These are phyloP conservation scores for Oryzias sinensis DNA, from an alignment of 2,797 vertebrate genomes.

Conservation along the genomic window DNA sequence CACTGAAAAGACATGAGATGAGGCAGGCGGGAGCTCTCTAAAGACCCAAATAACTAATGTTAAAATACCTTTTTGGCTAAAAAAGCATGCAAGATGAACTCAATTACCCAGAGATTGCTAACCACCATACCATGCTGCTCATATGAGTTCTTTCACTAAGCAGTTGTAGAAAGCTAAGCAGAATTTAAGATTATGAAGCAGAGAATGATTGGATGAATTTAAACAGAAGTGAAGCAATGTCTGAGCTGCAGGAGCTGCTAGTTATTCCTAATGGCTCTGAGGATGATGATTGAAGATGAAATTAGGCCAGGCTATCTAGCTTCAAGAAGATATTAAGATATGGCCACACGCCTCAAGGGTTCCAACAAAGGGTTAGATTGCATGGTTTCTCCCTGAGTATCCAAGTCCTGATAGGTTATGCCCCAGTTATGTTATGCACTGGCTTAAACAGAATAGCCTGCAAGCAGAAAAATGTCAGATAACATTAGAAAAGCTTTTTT, in stretches of 20 bases:
- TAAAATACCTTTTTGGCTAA: no score
- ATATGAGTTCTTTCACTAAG: slow-evolving; percentile 10
- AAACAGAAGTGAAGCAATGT: slow-evolving; percentile 37
- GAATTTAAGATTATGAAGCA: slow-evolving; percentile 24
- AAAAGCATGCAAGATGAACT: no score
- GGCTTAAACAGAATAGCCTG: slow-evolving; percentile 69
- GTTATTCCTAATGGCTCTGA: slow-evolving; percentile 61
- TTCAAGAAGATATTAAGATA: slow-evolving; percentile 57
- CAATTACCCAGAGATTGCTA: no score
- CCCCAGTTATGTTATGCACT: slow-evolving; percentile 66
- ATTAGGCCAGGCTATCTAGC: slow-evolving; percentile 69
- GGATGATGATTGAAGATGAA: slow-evolving; percentile 79
- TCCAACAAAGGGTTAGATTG: slow-evolving; percentile 71
- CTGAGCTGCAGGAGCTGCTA: slow-evolving; percentile 35
- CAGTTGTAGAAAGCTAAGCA: slow-evolving; percentile 28
- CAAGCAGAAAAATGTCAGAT: slow-evolving; percentile 70
- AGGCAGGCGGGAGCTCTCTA: no score
- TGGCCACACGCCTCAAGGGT: slow-evolving; percentile 63
- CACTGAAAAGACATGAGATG: no score
- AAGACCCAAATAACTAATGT: no score
- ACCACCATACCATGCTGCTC: neutral
- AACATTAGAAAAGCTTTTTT: slow-evolving; percentile 62
- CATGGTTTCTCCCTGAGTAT: slow-evolving; percentile 55
- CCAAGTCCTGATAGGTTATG: slow-evolving; percentile 64
- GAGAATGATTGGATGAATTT: slow-evolving; percentile 39